phyloP scores from a whole-genome alignment of 2,113 vertebrate species.

The Lophochroa leadbeateri region DNA sequence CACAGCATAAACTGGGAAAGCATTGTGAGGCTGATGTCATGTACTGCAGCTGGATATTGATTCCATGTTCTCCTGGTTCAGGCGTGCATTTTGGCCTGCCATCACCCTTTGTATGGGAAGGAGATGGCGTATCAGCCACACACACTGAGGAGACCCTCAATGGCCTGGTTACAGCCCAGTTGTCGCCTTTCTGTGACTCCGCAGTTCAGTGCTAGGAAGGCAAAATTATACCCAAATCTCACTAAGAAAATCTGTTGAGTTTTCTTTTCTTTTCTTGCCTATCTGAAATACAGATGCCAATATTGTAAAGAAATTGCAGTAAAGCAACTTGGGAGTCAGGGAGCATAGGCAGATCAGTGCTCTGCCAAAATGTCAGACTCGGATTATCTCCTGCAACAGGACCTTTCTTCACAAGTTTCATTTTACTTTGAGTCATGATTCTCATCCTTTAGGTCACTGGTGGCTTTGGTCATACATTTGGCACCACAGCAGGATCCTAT shows the following conservation, averaged over 20 bases:
- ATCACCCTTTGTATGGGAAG: accelerated
- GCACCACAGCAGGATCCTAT: neutral
- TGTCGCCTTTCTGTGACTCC: neutral
- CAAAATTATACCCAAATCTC: neutral
- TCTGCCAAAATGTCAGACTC: neutral
- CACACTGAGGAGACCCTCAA: neutral
- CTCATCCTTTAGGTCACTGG: neutral
- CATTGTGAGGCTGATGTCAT: neutral
- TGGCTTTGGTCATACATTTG: neutral
- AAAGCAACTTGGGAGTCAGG: neutral
- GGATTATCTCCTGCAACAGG: neutral
- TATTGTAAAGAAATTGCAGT: neutral
- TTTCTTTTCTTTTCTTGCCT: neutral
- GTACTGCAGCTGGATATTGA: neutral
- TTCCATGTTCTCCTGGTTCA: neutral
- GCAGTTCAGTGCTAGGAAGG: neutral
- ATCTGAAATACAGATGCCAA: neutral
- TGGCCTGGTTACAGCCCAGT: neutral
- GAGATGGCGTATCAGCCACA: neutral
- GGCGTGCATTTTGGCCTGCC: neutral
- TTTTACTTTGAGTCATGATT: neutral
- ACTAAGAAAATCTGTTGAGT: neutral
- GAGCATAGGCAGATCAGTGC: neutral
- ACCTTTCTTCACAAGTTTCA: neutral
- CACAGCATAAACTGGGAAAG: neutral